Evolutionary conservation across 2,797 vertebrate species (phyloP).

Genomic region (Lemur catta): DNA sequence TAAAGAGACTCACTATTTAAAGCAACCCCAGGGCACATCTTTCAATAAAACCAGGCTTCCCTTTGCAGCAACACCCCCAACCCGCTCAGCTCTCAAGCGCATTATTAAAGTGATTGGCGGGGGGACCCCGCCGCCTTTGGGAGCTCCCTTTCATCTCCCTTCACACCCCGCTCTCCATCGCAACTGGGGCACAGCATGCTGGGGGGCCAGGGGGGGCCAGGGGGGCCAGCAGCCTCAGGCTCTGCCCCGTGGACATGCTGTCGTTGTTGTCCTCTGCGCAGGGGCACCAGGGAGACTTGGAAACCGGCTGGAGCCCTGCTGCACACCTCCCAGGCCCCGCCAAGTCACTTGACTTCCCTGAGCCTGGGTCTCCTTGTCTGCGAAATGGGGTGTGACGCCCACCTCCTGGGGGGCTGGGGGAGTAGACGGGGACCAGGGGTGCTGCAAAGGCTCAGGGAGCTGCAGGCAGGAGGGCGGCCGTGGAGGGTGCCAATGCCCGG

Average conservation of each 20-base stretch:
- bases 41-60: neutral
- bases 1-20: conserved; percentile 11
- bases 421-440: neutral
- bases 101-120: neutral
- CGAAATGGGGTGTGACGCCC: neutral
- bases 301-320: neutral
- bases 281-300: neutral
- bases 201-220: too few species aligned
- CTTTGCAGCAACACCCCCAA: neutral
- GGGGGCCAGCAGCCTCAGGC: neutral
- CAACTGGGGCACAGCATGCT: accelerated
- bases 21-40: neutral
- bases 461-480: accelerated
- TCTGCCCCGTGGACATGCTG: neutral
- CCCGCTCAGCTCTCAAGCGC: neutral
- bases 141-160: neutral
- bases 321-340: neutral
- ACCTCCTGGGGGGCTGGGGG: neutral
- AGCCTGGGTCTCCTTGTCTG: neutral
- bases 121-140: neutral
- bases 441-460: neutral
- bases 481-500: neutral
- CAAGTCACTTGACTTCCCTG: neutral
- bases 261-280: neutral
- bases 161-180: neutral